These are phyloP conservation scores for Hedya salicella DNA, from an alignment of 2,888 invertebrate genomes.

Conservation along the genomic window DNA sequence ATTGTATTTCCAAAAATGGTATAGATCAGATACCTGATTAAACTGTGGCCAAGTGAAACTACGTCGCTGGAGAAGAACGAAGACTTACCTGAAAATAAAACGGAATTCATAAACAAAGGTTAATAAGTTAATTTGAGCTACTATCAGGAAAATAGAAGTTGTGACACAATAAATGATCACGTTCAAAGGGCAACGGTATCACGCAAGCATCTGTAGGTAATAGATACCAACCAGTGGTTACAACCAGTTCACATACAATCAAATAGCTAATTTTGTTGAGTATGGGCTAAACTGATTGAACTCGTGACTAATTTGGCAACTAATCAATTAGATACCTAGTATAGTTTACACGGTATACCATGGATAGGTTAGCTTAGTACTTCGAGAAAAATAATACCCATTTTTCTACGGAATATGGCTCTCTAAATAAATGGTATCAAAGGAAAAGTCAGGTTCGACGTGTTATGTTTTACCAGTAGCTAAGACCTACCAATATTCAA, in stretches of 20 bases:
- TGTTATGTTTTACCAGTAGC: too few species aligned
- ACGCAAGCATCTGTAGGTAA: slow-evolving; percentile 8
- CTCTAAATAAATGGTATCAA: too few species aligned
- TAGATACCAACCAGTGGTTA: too few species aligned
- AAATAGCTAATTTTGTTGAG: slow-evolving; percentile 27
- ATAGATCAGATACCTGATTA: too few species aligned
- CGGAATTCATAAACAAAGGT: background rate
- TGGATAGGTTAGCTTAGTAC: too few species aligned
- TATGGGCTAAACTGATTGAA: slow-evolving; percentile 38
- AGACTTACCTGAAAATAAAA: slow-evolving; percentile 41
- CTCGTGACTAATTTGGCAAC: slow-evolving; percentile 34
- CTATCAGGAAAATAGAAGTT: slow-evolving; percentile 17
- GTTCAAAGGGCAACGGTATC: slow-evolving; percentile 18
- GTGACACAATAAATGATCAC: slow-evolving; percentile 22
- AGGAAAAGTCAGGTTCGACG: too few species aligned
- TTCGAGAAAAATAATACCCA: too few species aligned
- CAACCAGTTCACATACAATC: slow-evolving; percentile 22
- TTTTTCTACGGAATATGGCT: too few species aligned
- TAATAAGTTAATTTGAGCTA: background rate
- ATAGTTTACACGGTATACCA: background rate
- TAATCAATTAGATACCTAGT: slow-evolving; percentile 19
- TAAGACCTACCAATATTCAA: too few species aligned
- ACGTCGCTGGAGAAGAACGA: background rate
- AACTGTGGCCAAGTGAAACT: background rate
- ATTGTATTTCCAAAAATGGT: background rate